Percentiles rank a stretch among this genome's conserved stretches.
These are phyloP conservation scores for Squalus acanthias DNA, from an alignment of 2,797 vertebrate species.

Conservation along the genomic window DNA sequence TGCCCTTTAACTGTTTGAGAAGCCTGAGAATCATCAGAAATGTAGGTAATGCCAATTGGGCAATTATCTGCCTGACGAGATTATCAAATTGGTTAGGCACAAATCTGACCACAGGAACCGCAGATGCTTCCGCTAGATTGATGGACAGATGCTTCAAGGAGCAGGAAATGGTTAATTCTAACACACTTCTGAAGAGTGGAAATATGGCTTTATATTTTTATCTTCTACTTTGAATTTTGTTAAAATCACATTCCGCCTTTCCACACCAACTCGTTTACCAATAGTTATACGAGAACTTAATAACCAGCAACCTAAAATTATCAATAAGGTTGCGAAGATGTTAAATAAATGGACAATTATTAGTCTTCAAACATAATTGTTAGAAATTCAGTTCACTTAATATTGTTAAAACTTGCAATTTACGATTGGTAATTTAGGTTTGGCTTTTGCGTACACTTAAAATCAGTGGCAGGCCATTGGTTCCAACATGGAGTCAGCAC, in stretches of 20 bases:
- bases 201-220: not conserved
- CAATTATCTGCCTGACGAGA: no score
- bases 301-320: not conserved
- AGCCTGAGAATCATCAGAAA: not conserved
- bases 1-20: not conserved
- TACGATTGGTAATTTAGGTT: not conserved
- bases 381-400: not conserved
- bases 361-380: not conserved
- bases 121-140: not conserved
- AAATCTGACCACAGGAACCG: not conserved
- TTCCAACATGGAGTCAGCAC: not conserved
- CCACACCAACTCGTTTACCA: not conserved
- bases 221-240: not conserved
- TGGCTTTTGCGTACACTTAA: not conserved
- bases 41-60: not conserved
- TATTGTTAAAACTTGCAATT: not conserved
- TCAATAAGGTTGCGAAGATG: not conserved
- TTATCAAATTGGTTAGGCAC: not conserved
- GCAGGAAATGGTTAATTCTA: not conserved
- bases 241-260: not conserved
- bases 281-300: not conserved
- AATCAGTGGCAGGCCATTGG: not conserved
- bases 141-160: not conserved
- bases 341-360: not conserved
- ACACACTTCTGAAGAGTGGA: not conserved